Evolutionary conservation across 2,888 invertebrate genomes (phyloP).

Genomic region (Gonocerus acuteangulatus): DNA sequence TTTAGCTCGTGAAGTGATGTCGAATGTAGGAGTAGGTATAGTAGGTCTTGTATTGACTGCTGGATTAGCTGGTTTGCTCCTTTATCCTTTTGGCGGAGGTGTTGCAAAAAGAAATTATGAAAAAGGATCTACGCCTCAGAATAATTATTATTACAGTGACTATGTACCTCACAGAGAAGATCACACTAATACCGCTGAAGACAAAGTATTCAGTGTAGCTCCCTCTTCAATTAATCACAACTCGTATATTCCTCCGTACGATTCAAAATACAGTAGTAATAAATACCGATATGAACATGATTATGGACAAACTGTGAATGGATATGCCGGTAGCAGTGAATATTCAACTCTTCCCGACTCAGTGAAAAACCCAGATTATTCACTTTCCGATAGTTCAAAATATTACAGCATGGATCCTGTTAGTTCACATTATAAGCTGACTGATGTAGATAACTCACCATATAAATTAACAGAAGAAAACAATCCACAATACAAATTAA

Average conservation of each 20-base stretch:
- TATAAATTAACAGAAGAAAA: too few relatives aligned
- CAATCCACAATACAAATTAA: too few relatives aligned
- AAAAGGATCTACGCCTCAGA: conserved; percentile 34
- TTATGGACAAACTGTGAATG: conserved; percentile 32
- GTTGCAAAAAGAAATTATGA: conserved; percentile 43
- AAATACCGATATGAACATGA: conserved; percentile 35
- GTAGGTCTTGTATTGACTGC: conserved; percentile 66
- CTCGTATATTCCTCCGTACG: conserved; percentile 29
- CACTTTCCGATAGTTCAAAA: conserved; percentile 29
- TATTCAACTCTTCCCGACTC: conserved; percentile 35
- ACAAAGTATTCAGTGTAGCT: conserved; percentile 67
- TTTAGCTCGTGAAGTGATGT: conserved; percentile 70
- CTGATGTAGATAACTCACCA: conserved; percentile 5
- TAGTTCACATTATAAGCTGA: conserved; percentile 31
- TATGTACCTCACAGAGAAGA: conserved; percentile 48
- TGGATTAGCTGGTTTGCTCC: conserved; percentile 66
- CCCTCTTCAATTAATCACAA: conserved; percentile 59
- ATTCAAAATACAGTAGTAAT: conserved; percentile 36
- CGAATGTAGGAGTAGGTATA: conserved; percentile 68
- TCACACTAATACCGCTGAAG: conserved; percentile 60
- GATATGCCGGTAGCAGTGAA: conserved; percentile 33
- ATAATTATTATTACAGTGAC: conserved; percentile 56
- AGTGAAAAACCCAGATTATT: conserved; percentile 31
- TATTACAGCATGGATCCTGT: conserved; percentile 35
- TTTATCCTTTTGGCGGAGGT: conserved; percentile 64